Percentiles rank a stretch among this genome's conserved stretches.
Evolutionary conservation across 2,797 vertebrate genomes (phyloP).

Genomic region (Schizothorax lantsangensis): DNA sequence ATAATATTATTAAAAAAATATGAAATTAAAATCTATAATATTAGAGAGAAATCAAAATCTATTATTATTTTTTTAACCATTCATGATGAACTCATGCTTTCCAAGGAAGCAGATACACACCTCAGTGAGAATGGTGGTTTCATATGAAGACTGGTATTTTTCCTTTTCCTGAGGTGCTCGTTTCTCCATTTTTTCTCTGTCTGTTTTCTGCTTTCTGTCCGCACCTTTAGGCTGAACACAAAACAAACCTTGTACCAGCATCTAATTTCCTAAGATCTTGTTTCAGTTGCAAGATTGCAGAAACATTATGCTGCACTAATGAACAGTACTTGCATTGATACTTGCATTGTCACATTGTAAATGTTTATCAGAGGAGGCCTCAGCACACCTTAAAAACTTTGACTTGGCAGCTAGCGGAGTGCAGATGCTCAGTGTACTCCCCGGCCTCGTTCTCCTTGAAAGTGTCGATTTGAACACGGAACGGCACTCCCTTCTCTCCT

Average conservation of each 20-base stretch:
- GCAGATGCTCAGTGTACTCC: slow-evolving; percentile 95
- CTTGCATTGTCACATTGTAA: neutral
- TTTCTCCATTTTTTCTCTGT: slow-evolving; percentile 87
- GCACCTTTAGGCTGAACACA: slow-evolving; percentile 84
- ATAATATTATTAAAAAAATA: neutral
- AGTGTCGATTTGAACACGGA: slow-evolving; percentile 94
- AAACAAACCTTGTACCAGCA: neutral
- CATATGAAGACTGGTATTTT: slow-evolving; percentile 84
- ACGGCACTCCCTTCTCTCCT: slow-evolving; percentile 95
- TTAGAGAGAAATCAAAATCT: too few relatives aligned
- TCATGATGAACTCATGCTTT: neutral
- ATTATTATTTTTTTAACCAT: neutral
- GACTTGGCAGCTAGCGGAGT: slow-evolving; percentile 98
- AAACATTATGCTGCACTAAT: neutral
- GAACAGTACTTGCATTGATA: slow-evolving; percentile 1
- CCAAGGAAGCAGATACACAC: slow-evolving; percentile 58
- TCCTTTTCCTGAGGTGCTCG: slow-evolving; percentile 84
- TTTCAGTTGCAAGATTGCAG: neutral
- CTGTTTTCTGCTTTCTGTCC: slow-evolving; percentile 87
- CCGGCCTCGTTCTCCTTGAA: slow-evolving; percentile 91
- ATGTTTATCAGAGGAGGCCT: neutral
- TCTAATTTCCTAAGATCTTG: neutral
- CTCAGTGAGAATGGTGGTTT: slow-evolving; percentile 83
- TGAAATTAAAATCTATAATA: too few relatives aligned
- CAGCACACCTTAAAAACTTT: slow-evolving; percentile 95